Percentiles rank a stretch among this genome's conserved stretches.
phyloP scores from a whole-genome alignment of 2,797 vertebrate genomes.

The Pangasius krempfi region DNA sequence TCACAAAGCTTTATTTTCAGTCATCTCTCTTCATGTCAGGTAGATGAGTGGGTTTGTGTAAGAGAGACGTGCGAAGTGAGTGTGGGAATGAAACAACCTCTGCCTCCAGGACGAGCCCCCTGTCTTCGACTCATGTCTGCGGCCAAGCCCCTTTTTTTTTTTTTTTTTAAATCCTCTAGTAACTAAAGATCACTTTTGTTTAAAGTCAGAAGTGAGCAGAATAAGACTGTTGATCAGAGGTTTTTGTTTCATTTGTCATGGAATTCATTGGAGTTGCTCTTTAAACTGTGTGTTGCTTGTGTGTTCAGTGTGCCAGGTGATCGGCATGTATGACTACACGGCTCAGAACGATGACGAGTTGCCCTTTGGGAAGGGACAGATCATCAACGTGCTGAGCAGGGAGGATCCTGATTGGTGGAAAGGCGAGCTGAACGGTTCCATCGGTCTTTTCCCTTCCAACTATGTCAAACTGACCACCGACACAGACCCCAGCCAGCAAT shows the following conservation, averaged over 20 bases:
- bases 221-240: background rate
- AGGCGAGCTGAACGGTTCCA: slow-evolving; percentile 90
- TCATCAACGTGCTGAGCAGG: slow-evolving; percentile 95
- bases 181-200: background rate
- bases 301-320: slow-evolving; percentile 90
- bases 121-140: background rate
- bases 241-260: background rate
- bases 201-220: background rate
- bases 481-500: slow-evolving; percentile 97
- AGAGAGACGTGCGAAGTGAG: background rate
- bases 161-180: background rate
- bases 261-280: background rate
- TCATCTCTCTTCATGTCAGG: background rate
- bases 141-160: background rate
- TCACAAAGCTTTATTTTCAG: background rate
- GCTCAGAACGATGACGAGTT: slow-evolving; percentile 98
- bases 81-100: background rate
- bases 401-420: slow-evolving; percentile 99
- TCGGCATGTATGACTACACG: slow-evolving; percentile 97
- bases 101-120: too few relatives aligned
- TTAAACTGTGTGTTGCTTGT: background rate
- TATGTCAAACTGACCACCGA: slow-evolving; percentile 98
- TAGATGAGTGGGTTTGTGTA: background rate
- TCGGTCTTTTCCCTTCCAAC: slow-evolving; percentile 98
- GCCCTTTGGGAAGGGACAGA: slow-evolving; percentile 94